These are phyloP conservation scores for Nannoperca australis DNA, from an alignment of 2,797 vertebrate genomes.

Conservation along the genomic window DNA sequence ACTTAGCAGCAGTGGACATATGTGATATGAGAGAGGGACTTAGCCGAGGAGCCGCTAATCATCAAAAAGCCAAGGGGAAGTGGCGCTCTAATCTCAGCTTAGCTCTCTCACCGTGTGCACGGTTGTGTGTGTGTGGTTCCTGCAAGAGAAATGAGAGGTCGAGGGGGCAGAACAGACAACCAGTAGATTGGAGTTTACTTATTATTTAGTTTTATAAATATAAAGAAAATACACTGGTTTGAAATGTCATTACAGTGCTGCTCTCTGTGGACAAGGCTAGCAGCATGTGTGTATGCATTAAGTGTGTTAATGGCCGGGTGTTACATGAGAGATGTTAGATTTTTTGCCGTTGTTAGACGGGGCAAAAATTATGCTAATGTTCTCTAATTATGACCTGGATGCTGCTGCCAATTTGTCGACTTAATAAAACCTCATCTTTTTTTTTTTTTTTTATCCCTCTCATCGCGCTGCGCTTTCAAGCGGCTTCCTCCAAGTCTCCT, in stretches of 20 bases:
- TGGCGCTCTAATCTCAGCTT: constrained; percentile 84
- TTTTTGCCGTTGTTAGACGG: constrained; percentile 24
- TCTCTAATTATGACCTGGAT: constrained; percentile 55
- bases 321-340: not conserved
- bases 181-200: constrained; percentile 32
- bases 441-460: constrained; percentile 49
- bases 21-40: constrained; percentile 85
- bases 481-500: constrained; percentile 51
- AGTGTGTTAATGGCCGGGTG: constrained; percentile 2
- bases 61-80: constrained; percentile 85
- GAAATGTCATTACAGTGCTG: not conserved
- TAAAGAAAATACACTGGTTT: constrained; percentile 5
- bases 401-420: constrained; percentile 49
- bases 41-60: constrained; percentile 81
- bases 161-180: constrained; percentile 22
- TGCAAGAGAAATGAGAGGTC: constrained; percentile 23
- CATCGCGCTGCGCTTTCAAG: constrained; percentile 28
- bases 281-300: not conserved
- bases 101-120: constrained; percentile 69
- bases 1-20: constrained; percentile 81
- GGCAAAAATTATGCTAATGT: constrained; percentile 51
- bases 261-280: constrained; percentile 3
- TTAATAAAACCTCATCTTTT: constrained; percentile 52
- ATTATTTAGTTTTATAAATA: constrained; percentile 31
- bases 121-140: constrained; percentile 31